phyloP scores from a whole-genome alignment of 2,113 vertebrate genomes.

The Holacanthus passer region DNA sequence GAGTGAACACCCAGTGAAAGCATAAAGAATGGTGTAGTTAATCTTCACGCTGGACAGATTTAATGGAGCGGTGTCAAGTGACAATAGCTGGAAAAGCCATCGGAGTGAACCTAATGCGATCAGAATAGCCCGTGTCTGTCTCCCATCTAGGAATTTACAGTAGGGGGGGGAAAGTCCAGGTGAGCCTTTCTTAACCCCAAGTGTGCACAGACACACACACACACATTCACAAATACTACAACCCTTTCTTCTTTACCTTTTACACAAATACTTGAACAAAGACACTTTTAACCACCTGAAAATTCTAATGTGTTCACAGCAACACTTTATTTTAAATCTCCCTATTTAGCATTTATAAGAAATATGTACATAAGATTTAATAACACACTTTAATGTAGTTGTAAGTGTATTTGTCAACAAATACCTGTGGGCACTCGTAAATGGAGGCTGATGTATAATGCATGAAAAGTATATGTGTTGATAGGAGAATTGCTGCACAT shows the following conservation, averaged over 20 bases:
- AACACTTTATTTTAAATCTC: neutral
- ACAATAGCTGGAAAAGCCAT: constrained; percentile 81
- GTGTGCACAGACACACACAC: constrained; percentile 9
- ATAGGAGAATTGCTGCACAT: neutral
- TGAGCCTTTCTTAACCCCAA: constrained; percentile 52
- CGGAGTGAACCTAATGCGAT: constrained; percentile 76
- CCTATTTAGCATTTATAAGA: neutral
- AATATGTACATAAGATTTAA: neutral
- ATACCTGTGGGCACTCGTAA: neutral
- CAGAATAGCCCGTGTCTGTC: constrained; percentile 66
- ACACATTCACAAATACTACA: constrained; percentile 22
- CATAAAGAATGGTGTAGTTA: constrained; percentile 74
- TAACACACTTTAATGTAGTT: neutral
- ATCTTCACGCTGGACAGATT: constrained; percentile 77
- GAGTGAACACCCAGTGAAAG: constrained; percentile 67
- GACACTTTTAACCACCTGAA: neutral
- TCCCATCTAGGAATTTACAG: constrained; percentile 71
- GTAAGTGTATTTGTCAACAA: neutral
- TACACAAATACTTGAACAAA: constrained; percentile 1
- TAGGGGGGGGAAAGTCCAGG: constrained; percentile 54
- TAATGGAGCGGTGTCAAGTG: constrained; percentile 80
- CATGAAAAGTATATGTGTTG: too few relatives aligned
- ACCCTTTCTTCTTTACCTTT: neutral
- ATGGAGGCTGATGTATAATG: neutral
- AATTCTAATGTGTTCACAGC: neutral